phyloP scores from a whole-genome alignment of 2,888 invertebrate genomes.

The Nomada flava region DNA sequence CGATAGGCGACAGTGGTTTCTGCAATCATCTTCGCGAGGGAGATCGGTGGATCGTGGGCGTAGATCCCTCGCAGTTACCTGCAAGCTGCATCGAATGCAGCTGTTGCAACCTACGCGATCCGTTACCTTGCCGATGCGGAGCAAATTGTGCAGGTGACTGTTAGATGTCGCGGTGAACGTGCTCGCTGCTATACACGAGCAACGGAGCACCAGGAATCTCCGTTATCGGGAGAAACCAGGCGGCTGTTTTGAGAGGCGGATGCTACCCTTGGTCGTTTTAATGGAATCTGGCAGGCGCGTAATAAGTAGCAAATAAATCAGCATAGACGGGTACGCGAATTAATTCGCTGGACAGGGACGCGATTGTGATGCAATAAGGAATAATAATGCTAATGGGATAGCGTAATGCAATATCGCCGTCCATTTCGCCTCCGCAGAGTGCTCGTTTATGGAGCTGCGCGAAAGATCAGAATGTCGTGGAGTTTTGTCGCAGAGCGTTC shows the following conservation, averaged over 20 bases:
- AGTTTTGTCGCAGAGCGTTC: not conserved
- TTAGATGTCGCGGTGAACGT: conserved; percentile 63
- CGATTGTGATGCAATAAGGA: conserved; percentile 43
- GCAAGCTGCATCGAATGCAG: not conserved
- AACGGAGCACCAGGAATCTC: conserved; percentile 22
- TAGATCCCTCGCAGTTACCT: not conserved
- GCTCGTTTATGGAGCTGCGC: conserved; percentile 22
- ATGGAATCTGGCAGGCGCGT: conserved; percentile 4
- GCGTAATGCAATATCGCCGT: conserved; percentile 27
- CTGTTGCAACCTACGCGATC: conserved; percentile 7
- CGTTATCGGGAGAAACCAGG: conserved; percentile 37
- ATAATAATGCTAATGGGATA: conserved; percentile 38
- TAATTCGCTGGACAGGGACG: not conserved
- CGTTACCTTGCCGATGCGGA: conserved; percentile 26
- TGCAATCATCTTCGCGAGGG: not conserved
- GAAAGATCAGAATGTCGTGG: conserved; percentile 23
- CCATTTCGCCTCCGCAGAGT: conserved; percentile 1
- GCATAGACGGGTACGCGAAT: not conserved
- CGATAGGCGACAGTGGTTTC: not conserved
- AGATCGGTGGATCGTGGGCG: not conserved
- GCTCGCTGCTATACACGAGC: not conserved
- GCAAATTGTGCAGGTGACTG: conserved; percentile 43
- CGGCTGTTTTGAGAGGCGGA: not conserved
- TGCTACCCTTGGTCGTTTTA: not conserved
- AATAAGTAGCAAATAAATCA: not conserved